phyloP scores from a whole-genome alignment of 1,140 invertebrate genomes.

The Varroa destructor region DNA sequence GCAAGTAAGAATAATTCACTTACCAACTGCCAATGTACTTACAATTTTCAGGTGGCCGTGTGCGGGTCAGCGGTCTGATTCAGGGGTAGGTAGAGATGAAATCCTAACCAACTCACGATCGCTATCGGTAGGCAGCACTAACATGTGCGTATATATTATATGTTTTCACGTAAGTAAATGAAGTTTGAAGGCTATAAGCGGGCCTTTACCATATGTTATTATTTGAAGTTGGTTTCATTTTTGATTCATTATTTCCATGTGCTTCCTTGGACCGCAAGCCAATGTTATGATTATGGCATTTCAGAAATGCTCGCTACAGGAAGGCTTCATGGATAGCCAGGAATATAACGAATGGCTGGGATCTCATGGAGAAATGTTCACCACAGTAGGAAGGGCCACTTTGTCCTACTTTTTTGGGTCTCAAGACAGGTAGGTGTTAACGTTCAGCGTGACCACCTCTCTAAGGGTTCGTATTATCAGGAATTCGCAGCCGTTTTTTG shows the following conservation, averaged over 20 bases:
- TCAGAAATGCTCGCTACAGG: too few species aligned
- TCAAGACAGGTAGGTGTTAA: constrained; percentile 83
- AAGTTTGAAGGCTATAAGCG: too few species aligned
- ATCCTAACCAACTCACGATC: not conserved
- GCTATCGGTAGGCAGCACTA: not conserved
- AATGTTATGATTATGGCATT: too few species aligned
- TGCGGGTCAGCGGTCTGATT: constrained; percentile 7
- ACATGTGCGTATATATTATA: too few species aligned
- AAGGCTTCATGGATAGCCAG: not conserved
- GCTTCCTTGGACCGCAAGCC: too few species aligned
- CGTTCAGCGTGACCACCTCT: constrained; percentile 96
- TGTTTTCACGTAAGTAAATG: too few species aligned
- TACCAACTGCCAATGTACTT: not conserved
- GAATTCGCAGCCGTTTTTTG: not conserved
- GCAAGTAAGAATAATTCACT: too few species aligned
- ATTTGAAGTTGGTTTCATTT: too few species aligned
- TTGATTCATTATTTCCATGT: too few species aligned
- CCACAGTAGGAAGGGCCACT: not conserved
- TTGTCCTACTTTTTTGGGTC: constrained; percentile 33
- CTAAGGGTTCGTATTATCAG: not conserved
- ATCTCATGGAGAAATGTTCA: constrained; percentile 5
- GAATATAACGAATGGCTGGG: constrained; percentile 5
- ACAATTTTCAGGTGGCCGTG: not conserved
- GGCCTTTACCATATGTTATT: too few species aligned
- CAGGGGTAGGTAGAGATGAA: constrained; percentile 4